Percentiles rank a stretch among this genome's conserved stretches.
Conservation (phyloP, 2,113 vertebrate species). For the Ahaetulla prasina region DNA sequence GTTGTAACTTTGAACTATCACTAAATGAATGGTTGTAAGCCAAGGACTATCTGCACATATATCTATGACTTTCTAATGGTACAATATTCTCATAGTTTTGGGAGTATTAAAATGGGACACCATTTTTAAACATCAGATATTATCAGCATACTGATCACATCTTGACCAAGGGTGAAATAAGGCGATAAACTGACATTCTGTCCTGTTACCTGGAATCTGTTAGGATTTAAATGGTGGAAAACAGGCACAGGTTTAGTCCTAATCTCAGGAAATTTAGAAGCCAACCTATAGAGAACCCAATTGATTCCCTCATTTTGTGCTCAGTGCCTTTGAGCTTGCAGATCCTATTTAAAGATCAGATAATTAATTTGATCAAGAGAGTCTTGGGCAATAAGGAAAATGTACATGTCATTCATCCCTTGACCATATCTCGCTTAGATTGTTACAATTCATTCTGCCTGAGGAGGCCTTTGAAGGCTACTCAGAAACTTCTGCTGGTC, state of each 20-base stretch:
- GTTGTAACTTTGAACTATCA: neutral
- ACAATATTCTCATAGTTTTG: neutral
- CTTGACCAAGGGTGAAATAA: neutral
- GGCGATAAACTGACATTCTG: neutral
- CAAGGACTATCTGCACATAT: neutral
- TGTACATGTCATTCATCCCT: neutral
- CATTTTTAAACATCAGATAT: neutral
- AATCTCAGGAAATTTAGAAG: neutral
- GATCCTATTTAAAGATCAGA: neutral
- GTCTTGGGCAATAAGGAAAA: neutral
- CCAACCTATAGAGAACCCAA: neutral
- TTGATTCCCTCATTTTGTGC: neutral
- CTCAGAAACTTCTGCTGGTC: neutral
- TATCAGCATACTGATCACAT: neutral
- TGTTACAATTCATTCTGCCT: neutral
- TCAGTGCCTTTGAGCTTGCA: neutral
- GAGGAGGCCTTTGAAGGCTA: neutral
- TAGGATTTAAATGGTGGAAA: neutral
- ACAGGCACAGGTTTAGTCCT: neutral
- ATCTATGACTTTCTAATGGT: neutral
- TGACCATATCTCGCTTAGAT: neutral
- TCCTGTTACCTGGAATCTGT: neutral
- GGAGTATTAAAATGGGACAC: neutral
- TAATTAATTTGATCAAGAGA: neutral
- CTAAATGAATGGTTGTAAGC: neutral